These are phyloP conservation scores for Sebastiscus tertius DNA, from an alignment of 2,797 vertebrate species.

Conservation along the genomic window DNA sequence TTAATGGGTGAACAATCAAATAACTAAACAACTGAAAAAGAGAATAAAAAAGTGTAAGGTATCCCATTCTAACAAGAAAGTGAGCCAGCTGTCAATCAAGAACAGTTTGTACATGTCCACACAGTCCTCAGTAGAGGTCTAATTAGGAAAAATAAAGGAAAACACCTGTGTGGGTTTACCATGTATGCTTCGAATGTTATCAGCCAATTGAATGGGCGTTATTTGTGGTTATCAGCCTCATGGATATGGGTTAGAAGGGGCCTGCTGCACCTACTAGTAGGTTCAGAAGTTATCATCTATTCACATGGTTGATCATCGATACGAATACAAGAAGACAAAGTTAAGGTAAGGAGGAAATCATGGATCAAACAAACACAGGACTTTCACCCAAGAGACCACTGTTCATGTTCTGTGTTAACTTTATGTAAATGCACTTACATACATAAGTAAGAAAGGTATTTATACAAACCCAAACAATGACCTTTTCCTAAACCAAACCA, in stretches of 20 bases:
- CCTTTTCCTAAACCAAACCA: too few species aligned
- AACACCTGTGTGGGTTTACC: not conserved
- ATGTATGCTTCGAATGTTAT: not conserved
- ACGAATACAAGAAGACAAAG: too few species aligned
- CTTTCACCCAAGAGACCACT: not conserved
- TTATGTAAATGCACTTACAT: too few species aligned
- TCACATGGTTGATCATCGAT: too few species aligned
- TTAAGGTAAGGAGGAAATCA: too few species aligned
- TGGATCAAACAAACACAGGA: not conserved
- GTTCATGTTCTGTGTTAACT: too few species aligned
- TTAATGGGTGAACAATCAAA: not conserved
- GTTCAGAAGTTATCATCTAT: too few species aligned
- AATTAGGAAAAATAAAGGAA: not conserved
- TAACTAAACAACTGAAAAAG: not conserved
- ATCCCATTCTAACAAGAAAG: not conserved
- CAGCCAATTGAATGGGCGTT: not conserved
- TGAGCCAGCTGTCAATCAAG: not conserved
- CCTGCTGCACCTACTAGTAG: too few species aligned
- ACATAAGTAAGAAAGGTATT: too few species aligned
- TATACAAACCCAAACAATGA: too few species aligned
- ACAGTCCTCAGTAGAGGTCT: not conserved
- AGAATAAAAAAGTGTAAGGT: not conserved
- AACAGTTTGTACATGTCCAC: not conserved
- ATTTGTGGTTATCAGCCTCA: not conserved
- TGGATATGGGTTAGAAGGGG: not conserved